Evolutionary conservation across 2,113 vertebrate genomes (phyloP).

Genomic region (Varanus komodoensis): DNA sequence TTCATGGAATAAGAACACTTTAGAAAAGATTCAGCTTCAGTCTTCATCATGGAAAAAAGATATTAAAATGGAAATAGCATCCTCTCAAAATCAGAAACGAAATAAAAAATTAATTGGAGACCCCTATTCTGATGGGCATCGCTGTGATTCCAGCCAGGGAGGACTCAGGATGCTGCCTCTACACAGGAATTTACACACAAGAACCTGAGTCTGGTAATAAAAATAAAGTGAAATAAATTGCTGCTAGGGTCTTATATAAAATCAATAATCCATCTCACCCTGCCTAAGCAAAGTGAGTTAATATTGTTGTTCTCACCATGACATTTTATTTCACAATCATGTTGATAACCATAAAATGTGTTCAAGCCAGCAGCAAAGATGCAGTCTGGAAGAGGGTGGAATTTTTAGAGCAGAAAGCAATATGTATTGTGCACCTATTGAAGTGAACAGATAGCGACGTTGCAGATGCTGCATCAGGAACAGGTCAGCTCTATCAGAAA

Average conservation of each 20-base stretch:
- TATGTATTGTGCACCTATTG: not conserved
- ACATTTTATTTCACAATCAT: constrained; percentile 11
- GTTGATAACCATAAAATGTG: constrained; percentile 15
- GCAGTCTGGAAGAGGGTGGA: not conserved
- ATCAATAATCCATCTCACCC: constrained; percentile 32
- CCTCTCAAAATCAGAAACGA: not conserved
- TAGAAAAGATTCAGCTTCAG: not conserved
- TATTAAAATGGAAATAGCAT: not conserved
- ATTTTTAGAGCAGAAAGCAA: not conserved
- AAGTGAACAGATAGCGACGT: not conserved
- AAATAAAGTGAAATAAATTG: constrained; percentile 13
- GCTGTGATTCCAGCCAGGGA: not conserved
- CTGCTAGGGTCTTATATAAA: not conserved
- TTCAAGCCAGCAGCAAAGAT: constrained; percentile 8
- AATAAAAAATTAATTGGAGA: not conserved
- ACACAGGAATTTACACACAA: not conserved
- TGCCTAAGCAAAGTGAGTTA: constrained; percentile 7
- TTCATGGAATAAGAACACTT: not conserved
- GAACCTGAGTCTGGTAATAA: not conserved
- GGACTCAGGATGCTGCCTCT: not conserved
- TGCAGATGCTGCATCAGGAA: not conserved
- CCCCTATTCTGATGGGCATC: not conserved
- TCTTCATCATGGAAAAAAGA: not conserved
- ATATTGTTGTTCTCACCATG: constrained; percentile 4
- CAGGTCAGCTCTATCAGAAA: not conserved